Evolutionary conservation across 2,888 invertebrate species (phyloP).

Genomic region (Rhagium mordax): DNA sequence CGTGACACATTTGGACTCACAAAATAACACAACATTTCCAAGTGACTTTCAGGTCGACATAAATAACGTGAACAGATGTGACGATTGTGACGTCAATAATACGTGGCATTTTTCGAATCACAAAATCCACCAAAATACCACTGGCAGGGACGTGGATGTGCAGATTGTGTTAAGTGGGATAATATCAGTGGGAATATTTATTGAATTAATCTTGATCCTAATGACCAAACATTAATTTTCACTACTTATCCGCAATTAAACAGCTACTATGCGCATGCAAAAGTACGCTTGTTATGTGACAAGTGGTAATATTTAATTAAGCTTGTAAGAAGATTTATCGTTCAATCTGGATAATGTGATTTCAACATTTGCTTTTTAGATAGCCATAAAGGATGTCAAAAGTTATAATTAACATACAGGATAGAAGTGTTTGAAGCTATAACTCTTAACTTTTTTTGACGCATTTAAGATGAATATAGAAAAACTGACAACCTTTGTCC

Average conservation of each 20-base stretch:
- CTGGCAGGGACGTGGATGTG: too few species aligned
- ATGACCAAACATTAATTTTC: not conserved
- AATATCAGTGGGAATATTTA: not conserved
- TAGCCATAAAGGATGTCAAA: not conserved
- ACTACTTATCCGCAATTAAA: not conserved
- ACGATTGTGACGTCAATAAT: too few species aligned
- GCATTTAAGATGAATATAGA: too few species aligned
- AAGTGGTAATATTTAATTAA: not conserved
- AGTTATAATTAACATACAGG: not conserved
- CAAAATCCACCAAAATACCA: too few species aligned
- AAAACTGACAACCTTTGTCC: too few species aligned
- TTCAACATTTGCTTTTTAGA: not conserved
- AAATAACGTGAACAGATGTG: too few species aligned
- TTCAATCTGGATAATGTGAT: not conserved
- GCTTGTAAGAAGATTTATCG: not conserved
- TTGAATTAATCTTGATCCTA: not conserved
- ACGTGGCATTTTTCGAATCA: too few species aligned
- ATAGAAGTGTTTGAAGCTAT: too few species aligned
- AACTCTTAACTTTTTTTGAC: too few species aligned
- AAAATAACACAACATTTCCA: too few species aligned
- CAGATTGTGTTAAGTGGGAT: not conserved
- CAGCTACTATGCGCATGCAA: not conserved
- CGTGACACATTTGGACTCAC: too few species aligned
- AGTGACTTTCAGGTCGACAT: too few species aligned
- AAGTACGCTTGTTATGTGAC: not conserved